These are phyloP conservation scores for Palythoa grandis DNA, from an alignment of 92 coral and sea anemone genomes.

Conservation along the genomic window DNA sequence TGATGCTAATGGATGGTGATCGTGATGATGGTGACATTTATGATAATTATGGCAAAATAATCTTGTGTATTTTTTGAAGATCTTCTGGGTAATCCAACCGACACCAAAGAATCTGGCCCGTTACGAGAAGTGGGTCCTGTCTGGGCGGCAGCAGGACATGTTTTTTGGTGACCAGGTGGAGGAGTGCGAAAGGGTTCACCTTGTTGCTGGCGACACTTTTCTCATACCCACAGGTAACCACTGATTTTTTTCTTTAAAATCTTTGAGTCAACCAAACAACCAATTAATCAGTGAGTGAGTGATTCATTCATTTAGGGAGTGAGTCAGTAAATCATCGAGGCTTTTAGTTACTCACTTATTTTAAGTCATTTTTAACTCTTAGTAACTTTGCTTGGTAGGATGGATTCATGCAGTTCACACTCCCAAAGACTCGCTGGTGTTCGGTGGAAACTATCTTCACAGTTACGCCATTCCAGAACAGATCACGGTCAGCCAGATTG, in stretches of 20 bases:
- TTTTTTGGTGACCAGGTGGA: constrained; percentile 99
- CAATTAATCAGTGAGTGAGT: background rate
- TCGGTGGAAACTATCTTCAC: constrained; percentile 97
- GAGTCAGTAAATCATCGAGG: background rate
- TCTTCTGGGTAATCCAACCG: constrained; percentile 98
- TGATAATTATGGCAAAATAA: too few relatives aligned
- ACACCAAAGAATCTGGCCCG: constrained; percentile 83
- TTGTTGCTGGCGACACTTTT: constrained; percentile 89
- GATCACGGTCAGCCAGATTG: constrained; percentile 87
- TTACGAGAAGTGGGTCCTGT: constrained; percentile 95
- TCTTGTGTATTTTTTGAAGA: constrained; percentile 43
- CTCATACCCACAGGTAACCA: constrained; percentile 91
- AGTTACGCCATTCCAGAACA: constrained; percentile 87
- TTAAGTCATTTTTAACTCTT: background rate
- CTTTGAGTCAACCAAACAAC: background rate
- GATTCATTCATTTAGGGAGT: background rate
- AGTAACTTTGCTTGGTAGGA: constrained; percentile 53
- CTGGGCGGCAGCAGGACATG: constrained; percentile 98
- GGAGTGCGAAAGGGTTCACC: constrained; percentile 77
- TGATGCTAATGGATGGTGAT: background rate
- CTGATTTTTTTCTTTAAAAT: background rate
- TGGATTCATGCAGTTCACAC: constrained; percentile 99
- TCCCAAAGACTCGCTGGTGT: constrained; percentile 93
- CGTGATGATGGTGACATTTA: background rate
- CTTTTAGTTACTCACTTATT: background rate